Evolutionary conservation across 2,797 vertebrate genomes (phyloP).

Genomic region (Chaenodraco wilsoni): DNA sequence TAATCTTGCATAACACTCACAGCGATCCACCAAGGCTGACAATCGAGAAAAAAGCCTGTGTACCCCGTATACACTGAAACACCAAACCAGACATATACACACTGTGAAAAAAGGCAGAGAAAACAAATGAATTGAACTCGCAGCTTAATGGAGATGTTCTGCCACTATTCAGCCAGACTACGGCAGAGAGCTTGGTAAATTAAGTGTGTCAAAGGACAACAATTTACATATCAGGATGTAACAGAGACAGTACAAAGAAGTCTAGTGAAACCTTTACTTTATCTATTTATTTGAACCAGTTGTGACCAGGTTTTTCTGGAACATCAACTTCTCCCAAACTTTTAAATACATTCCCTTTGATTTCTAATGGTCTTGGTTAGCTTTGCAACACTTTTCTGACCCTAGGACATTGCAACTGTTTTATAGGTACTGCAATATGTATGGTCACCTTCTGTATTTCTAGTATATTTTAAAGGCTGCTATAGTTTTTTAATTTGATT

Average conservation of each 20-base stretch:
- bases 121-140: background rate
- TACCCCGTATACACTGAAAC: background rate
- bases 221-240: conserved; percentile 8
- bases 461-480: background rate
- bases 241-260: background rate
- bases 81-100: background rate
- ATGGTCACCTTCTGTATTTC: too few relatives aligned
- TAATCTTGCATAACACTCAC: background rate
- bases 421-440: background rate
- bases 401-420: background rate
- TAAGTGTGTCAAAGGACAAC: background rate
- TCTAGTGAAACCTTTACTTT: conserved; percentile 23
- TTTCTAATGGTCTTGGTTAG: background rate
- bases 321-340: background rate
- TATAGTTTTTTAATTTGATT: background rate
- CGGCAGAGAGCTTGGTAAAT: background rate
- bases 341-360: background rate
- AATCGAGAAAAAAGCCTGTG: background rate
- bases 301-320: conserved; percentile 19
- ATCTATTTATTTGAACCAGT: background rate
- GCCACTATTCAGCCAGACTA: background rate
- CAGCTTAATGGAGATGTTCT: background rate
- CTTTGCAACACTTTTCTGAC: background rate
- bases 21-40: background rate
- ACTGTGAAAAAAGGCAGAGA: background rate